A percentile compares a stretch with the other conserved stretches of the same genome.
Conservation (phyloP, 2,888 invertebrate species). For the Druceiella hillmani region DNA sequence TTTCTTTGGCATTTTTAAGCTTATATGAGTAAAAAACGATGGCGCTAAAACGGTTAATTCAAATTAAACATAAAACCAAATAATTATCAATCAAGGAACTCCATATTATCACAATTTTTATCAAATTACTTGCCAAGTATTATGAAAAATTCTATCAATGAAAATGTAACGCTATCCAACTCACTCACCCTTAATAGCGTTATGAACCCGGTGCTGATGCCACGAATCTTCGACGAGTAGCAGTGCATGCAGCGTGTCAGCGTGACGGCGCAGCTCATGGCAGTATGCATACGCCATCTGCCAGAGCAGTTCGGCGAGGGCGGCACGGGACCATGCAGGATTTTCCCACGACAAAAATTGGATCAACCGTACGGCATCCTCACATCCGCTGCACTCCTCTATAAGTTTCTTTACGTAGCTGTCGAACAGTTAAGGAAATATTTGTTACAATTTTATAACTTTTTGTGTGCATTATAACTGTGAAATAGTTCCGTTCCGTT, state of each 20-base stretch:
- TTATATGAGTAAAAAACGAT: no score
- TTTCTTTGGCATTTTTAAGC: no score
- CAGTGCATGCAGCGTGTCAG: conserved; percentile 82
- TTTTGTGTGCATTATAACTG: no score
- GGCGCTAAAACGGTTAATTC: no score
- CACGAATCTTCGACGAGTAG: conserved; percentile 91
- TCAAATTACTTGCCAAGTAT: no score
- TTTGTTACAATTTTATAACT: no score
- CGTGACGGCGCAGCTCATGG: conserved; percentile 88
- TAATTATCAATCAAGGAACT: no score
- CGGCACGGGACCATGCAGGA: conserved; percentile 84
- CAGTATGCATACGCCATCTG: conserved; percentile 87
- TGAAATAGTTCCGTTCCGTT: no score
- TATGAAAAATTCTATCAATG: no score
- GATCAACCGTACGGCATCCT: conserved; percentile 83
- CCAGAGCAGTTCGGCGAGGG: conserved; percentile 88
- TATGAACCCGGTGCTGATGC: conserved; percentile 92
- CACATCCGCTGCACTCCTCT: conserved; percentile 88
- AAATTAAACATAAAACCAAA: no score
- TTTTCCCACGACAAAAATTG: conserved; percentile 98
- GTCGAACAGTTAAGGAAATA: conserved; percentile 26
- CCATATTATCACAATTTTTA: no score
- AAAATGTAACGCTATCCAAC: no score
- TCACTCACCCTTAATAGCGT: conserved; percentile 89
- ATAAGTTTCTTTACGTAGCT: conserved; percentile 92